Conservation (phyloP, 2,888 invertebrate genomes). For the Apocheima hispidaria region DNA sequence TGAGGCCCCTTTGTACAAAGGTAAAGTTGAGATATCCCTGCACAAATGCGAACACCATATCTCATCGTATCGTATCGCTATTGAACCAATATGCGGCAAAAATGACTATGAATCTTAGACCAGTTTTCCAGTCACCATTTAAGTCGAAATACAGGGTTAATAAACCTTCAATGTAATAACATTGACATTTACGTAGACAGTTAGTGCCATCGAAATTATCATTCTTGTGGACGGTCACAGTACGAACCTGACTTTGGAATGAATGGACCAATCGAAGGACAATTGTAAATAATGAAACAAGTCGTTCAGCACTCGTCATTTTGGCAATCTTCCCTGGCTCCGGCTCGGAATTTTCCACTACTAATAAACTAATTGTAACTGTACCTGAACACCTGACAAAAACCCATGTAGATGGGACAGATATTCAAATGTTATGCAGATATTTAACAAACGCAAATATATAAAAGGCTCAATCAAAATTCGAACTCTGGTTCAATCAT, state of each 20-base stretch:
- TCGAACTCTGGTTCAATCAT: background rate
- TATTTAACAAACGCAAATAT: background rate
- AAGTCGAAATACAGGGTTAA: too few relatives aligned
- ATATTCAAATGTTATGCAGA: background rate
- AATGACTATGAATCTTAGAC: too few relatives aligned
- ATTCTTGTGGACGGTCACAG: background rate
- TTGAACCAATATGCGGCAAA: too few relatives aligned
- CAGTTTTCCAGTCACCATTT: too few relatives aligned
- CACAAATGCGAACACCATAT: too few relatives aligned
- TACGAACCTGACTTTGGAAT: slow-evolving; percentile 23
- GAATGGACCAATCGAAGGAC: slow-evolving; percentile 33
- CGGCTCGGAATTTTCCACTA: slow-evolving; percentile 32
- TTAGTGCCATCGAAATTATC: background rate
- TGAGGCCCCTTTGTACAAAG: too few relatives aligned
- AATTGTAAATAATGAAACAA: slow-evolving; percentile 31
- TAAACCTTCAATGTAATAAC: too few relatives aligned
- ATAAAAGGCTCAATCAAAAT: background rate
- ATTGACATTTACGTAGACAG: background rate
- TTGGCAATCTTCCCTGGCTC: slow-evolving; percentile 51
- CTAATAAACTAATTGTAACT: slow-evolving; percentile 19
- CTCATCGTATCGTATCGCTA: too few relatives aligned
- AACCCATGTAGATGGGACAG: slow-evolving; percentile 3
- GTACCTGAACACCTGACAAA: slow-evolving; percentile 14
- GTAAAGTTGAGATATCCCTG: too few relatives aligned
- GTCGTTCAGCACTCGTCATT: slow-evolving; percentile 22